Base-by-base conservation (phyloP, 30 jellyfish, hydroid and myxozoan genomes). In the Turritopsis rubra region DNA sequence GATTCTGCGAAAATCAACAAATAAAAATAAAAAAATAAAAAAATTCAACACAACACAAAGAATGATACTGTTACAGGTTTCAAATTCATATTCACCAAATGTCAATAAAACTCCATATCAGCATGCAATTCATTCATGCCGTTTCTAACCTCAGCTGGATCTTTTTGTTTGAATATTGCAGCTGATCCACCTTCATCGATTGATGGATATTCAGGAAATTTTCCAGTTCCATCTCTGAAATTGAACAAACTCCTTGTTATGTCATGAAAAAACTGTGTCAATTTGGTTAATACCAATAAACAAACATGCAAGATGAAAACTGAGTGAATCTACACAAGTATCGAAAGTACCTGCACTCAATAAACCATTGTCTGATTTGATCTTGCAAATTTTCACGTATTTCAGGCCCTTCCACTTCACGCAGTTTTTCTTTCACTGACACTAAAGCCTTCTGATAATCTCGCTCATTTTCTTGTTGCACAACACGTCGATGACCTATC, bases 291-390 rank as follows among this genome's bases (percentile, higher is more conserved):
- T n/a, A n/a, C n/a, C n/a, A n/a, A n/a, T n/a, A n/a, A n/a, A n/a
- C n/a, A n/a, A n/a, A n/a, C n/a, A n/a, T n/a, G n/a, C n/a, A n/a
- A n/a, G n/a, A n/a, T n/a, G n/a, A n/a, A n/a, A n/a, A n/a, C n/a
- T n/a, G n/a, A 41, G 5, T 13, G 60, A 41, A 3, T 3, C 60
- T 3, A 41, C 60, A 41, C 13, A 41, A 41, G 5, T 13, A 41
- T n/a, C 60, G 13, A 41, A 3, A 41, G 9, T 41, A 88, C 98
- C 98, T 88, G 95, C 98, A 88, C 73, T 93, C 96, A 85, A 93
- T 93, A 70, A 93, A 93, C 98, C 98, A 93, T 79, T 93, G 98
- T 78, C 98, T 54, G 18, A 93, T 88, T 85, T 93, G 98, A 78
- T 93, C 98, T 80, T 93, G 98, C 96, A 93, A 79, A 23, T 81